Percentiles rank a stretch among this genome's conserved stretches.
These are phyloP conservation scores for Drosophila dunni DNA, from an alignment of 1,140 invertebrate species.

Conservation along the genomic window DNA sequence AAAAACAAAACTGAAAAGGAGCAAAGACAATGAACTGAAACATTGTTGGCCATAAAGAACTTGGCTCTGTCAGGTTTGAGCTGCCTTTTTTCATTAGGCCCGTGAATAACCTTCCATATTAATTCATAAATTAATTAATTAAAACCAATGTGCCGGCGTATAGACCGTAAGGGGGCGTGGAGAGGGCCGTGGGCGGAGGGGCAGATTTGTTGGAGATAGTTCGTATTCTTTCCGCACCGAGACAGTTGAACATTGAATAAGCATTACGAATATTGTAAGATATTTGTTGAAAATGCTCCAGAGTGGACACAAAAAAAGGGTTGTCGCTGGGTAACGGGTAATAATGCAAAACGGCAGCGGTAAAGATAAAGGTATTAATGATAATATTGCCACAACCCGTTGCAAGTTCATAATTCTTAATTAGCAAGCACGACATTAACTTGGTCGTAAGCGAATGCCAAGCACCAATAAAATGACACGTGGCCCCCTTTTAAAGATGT, in stretches of 20 bases:
- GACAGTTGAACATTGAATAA: constrained; percentile 65
- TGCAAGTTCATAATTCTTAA: constrained; percentile 53
- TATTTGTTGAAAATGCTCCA: constrained; percentile 37
- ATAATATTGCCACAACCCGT: constrained; percentile 6
- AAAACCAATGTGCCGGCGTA: constrained; percentile 40
- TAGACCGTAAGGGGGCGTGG: neutral
- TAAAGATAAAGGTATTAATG: constrained; percentile 35
- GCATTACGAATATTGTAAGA: constrained; percentile 56
- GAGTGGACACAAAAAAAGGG: constrained; percentile 20
- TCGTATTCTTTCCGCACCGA: neutral
- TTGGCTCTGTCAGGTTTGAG: constrained; percentile 11
- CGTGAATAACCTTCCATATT: constrained; percentile 31
- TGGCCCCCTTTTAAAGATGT: constrained; percentile 8
- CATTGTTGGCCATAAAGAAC: constrained; percentile 1
- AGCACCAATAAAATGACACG: constrained; percentile 20
- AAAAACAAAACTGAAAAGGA: neutral
- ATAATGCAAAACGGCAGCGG: neutral
- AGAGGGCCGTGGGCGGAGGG: neutral
- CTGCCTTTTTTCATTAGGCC: constrained; percentile 56
- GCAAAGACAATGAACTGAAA: constrained; percentile 24
- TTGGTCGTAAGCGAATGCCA: neutral
- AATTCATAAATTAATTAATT: constrained; percentile 72
- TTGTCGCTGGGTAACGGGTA: neutral
- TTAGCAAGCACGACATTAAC: constrained; percentile 19
- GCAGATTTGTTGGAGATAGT: neutral